phyloP scores from a whole-genome alignment of 2,797 vertebrate genomes.

The Peromyscus aztecus region DNA sequence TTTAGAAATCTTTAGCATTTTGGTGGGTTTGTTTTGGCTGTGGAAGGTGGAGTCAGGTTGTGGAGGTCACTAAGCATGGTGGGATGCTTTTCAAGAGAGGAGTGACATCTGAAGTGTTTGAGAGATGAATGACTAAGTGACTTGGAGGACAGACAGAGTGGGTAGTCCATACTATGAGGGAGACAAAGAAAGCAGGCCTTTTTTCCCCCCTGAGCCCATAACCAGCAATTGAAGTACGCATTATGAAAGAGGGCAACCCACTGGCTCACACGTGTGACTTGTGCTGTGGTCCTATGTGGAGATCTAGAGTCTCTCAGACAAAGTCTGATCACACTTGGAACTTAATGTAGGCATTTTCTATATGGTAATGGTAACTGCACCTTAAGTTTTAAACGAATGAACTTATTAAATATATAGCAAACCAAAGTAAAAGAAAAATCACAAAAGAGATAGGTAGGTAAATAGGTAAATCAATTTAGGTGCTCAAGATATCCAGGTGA shows the following conservation, averaged over 20 bases:
- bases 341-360: not conserved
- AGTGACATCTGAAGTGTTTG: not conserved
- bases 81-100: not conserved
- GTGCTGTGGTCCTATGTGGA: not conserved
- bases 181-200: not conserved
- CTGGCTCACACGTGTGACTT: not conserved
- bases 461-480: not conserved
- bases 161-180: not conserved
- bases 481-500: not conserved
- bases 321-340: not conserved
- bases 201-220: not conserved
- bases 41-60: not conserved
- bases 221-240: not conserved
- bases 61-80: not conserved
- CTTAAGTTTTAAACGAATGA: not conserved
- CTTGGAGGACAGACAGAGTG: not conserved
- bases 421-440: not conserved
- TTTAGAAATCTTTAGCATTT: not conserved
- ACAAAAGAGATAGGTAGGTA: not conserved
- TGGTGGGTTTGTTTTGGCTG: not conserved
- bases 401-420: not conserved
- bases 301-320: not conserved
- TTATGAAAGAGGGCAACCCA: not conserved
- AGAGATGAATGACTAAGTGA: not conserved
- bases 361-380: not conserved